Evolutionary conservation across 1,140 invertebrate genomes (phyloP), one percentile per base, ranked within the genome.

Genomic region (Rhizoglyphus robini): DNA sequence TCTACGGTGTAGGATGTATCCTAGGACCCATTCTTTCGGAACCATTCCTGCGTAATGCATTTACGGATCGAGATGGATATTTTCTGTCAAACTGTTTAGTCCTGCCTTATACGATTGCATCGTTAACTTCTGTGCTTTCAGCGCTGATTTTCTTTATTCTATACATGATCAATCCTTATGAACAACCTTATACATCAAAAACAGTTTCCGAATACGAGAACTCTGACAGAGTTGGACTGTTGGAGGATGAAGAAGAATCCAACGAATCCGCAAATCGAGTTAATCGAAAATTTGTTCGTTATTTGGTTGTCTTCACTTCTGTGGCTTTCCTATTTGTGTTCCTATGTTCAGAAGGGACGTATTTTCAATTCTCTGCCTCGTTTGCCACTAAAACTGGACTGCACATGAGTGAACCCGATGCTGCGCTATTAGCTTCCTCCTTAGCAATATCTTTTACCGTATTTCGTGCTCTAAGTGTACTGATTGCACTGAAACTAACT

Each of bases 351-450:
- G 63, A 64, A 57, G 5, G 20, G n/a, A 48, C 47, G 13, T 64
- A 64, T 38, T 48, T 64, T 49, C 63, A 64, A 51, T 64, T 64
- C 31, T 64, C 63, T 8, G 63, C 63, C 5, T 64, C 63, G 25
- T 64, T 64, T 57, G 54, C 13, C 20, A 49, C 63, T 18, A 47
- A 64, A 64, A 34, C 46, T 1, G 31, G 41, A 31, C 59, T 61
- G 13, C 18, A 67, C 13, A 5, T 67, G 23, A 46, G 36, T 8
- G 34, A 67, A 66, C 25, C 38, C 27, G 38, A 68, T 20, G 65
- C 65, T 4, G 61, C 66, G 20, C 59, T 32, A n/a, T 11, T 67
- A n/a, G 23, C 62, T 11, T 65, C 61, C 15, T 65, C 49, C 27
- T 32, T 67, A 20, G 47, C 61, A 20, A 51, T 57, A 8, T 49